These are phyloP conservation scores for Prinia subflava DNA, from an alignment of 2,113 vertebrate genomes.

Conservation along the genomic window DNA sequence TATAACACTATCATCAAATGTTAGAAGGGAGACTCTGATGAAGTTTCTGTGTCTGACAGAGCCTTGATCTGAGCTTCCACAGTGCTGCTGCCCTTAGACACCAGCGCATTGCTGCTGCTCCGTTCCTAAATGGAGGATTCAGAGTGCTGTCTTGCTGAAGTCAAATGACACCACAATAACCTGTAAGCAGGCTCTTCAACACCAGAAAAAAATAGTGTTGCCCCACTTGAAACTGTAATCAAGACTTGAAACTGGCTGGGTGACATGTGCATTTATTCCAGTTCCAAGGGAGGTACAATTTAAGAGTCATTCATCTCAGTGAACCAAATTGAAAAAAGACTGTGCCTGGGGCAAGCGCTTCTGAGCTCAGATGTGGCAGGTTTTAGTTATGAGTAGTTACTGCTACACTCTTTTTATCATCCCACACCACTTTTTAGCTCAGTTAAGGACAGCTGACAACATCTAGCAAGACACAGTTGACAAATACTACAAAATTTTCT, in stretches of 20 bases:
- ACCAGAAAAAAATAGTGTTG: background rate
- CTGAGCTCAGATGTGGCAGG: background rate
- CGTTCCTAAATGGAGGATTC: background rate
- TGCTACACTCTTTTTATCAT: background rate
- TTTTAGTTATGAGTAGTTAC: background rate
- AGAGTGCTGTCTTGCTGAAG: background rate
- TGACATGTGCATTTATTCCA: background rate
- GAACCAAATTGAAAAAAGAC: background rate
- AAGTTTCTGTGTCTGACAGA: background rate
- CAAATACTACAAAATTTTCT: background rate
- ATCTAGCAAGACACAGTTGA: background rate
- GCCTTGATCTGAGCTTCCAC: background rate
- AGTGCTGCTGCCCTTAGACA: background rate
- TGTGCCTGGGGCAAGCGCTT: background rate
- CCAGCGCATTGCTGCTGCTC: background rate
- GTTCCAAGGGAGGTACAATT: background rate
- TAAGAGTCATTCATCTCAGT: background rate
- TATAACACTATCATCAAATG: background rate
- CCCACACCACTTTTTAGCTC: background rate
- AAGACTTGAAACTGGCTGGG: background rate
- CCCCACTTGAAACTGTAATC: background rate
- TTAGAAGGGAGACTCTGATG: background rate
- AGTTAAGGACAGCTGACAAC: background rate
- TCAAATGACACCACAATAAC: background rate
- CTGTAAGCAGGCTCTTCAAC: background rate